Percentiles rank a stretch among this genome's conserved stretches.
These are phyloP conservation scores for Etheostoma nigrum DNA, from an alignment of 2,797 vertebrate species.

Conservation along the genomic window DNA sequence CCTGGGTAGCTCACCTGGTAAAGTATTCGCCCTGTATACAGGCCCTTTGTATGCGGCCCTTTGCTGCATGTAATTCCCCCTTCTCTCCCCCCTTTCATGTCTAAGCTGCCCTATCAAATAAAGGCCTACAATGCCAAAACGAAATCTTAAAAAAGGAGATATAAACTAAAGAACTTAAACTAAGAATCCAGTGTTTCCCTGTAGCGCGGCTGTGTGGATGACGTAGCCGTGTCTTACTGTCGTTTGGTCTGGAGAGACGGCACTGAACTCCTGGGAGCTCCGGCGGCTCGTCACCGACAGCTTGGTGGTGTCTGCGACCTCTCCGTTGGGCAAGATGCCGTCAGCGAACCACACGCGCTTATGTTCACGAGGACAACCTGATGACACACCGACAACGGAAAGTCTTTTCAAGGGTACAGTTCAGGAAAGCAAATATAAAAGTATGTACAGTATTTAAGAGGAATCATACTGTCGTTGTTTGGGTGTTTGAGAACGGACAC, in stretches of 20 bases:
- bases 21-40: too few relatives aligned
- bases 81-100: too few relatives aligned
- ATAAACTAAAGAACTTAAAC: neutral
- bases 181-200: neutral
- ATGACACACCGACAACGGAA: slow-evolving; percentile 29
- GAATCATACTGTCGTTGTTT: slow-evolving; percentile 86
- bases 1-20: too few relatives aligned
- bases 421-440: neutral
- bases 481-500: slow-evolving; percentile 92
- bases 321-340: slow-evolving; percentile 94
- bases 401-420: neutral
- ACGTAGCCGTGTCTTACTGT: slow-evolving; percentile 54
- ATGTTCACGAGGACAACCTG: slow-evolving; percentile 89
- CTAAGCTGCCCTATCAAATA: too few relatives aligned
- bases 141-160: neutral
- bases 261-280: slow-evolving; percentile 85
- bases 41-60: too few relatives aligned
- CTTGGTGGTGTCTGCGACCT: slow-evolving; percentile 92
- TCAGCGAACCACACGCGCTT: slow-evolving; percentile 97
- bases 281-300: slow-evolving; percentile 86
- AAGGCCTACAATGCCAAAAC: too few relatives aligned
- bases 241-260: slow-evolving; percentile 67
- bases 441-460: neutral
- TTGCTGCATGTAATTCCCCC: too few relatives aligned
- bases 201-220: neutral